Percentiles rank a stretch among this genome's conserved stretches.
Evolutionary conservation across 2,888 invertebrate species (phyloP).

Genomic region (Serripes groenlandicus): DNA sequence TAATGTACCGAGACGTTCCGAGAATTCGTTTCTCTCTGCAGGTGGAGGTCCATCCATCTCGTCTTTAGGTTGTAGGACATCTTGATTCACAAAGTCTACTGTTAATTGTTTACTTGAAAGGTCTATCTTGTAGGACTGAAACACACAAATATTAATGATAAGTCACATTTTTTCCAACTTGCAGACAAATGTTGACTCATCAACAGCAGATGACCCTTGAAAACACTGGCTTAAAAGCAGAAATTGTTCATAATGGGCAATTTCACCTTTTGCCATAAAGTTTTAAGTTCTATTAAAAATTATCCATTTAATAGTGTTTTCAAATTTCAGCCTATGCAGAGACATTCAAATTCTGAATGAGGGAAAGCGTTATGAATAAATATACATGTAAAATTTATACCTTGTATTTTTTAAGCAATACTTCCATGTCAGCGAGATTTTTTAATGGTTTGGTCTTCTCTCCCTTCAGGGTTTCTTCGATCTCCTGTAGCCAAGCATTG

Average conservation of each 20-base stretch:
- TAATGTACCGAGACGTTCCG: conserved; percentile 80
- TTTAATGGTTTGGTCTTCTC: conserved; percentile 75
- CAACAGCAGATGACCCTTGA: neutral
- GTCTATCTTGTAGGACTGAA: conserved; percentile 84
- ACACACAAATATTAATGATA: too few relatives aligned
- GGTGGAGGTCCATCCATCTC: conserved; percentile 65
- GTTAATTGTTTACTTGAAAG: conserved; percentile 83
- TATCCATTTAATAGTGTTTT: too few relatives aligned
- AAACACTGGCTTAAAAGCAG: neutral
- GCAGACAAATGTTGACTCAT: too few relatives aligned
- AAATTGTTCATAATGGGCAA: neutral
- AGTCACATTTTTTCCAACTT: too few relatives aligned
- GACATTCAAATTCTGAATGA: neutral
- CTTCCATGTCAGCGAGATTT: conserved; percentile 80
- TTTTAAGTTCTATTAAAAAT: too few relatives aligned
- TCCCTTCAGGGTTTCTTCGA: conserved; percentile 76
- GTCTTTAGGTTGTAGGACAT: conserved; percentile 74
- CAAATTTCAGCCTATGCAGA: neutral
- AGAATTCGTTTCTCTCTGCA: conserved; percentile 81
- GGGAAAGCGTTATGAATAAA: neutral
- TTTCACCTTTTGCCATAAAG: neutral
- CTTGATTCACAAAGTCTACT: conserved; percentile 85
- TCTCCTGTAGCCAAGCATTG: conserved; percentile 80
- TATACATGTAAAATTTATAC: conserved; percentile 69
- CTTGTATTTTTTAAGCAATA: conserved; percentile 83